Base-by-base conservation (phyloP, 2,797 vertebrate species). In the Amblyopsis hoosieri region DNA sequence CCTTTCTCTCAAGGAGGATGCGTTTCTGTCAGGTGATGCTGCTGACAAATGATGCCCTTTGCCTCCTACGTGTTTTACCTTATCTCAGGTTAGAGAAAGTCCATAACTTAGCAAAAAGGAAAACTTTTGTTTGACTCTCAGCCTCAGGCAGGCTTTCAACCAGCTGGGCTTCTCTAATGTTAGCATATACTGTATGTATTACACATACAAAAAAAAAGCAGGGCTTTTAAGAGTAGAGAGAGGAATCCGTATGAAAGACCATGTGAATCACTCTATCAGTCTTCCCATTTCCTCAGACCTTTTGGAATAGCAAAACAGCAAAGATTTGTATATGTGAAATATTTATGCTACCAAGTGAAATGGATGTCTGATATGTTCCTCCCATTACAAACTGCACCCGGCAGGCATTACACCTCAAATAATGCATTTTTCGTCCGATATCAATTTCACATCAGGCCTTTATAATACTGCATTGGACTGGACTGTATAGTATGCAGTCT, bases 11-110 rank as follows among this genome's bases (percentile, higher is more conserved):
- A 60, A 76, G 71, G 63, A 70, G 78, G 76, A 84, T 79, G 64
- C 62, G 46, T 17, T 67, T 73, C 80, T 83, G 80, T 85, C 76
- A 79, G 80, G 64, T 70, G 64, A 74, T 79, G 81, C 75, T 80
- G 79, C 87, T 88, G 83, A 85, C 85, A 85, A 84, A 87, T 60
- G 68, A 83, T 80, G 83, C 85, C 79, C 83, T 88, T 75, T 81
- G 72, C 76, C 79, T 90, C 89, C 89, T 86, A 91, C 83, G 80
- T 79, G 46, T 63, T 77, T 80, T 76, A 79, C 84, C 84, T 86
- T 75, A 88, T 88, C 87, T 84, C 76, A 80, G 87, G 86, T 89
- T 72, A 87, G 74, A 82, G 74, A 82, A 64, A 76, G 79, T 76
- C 80, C 71, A 74, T 47, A 81, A 85, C 72, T 86, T 74, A 75